Evolutionary conservation across 2,888 invertebrate genomes (phyloP).

Genomic region (Marasmarcha lunaedactyla): DNA sequence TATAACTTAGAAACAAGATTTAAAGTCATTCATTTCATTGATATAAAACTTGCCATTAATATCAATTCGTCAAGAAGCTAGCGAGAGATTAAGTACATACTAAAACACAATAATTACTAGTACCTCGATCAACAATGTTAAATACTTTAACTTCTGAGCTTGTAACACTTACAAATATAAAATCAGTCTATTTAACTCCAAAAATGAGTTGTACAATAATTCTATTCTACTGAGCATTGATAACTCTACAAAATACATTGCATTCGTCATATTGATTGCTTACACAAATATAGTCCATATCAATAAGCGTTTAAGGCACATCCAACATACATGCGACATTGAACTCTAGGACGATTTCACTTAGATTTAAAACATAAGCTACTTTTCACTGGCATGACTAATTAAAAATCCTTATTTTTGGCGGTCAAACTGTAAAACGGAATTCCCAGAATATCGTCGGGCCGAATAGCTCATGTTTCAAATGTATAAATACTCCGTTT

Average conservation of each 20-base stretch:
- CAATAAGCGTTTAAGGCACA: neutral
- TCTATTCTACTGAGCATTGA: conserved; percentile 42
- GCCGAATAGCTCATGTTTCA: too few species aligned
- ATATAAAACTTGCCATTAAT: neutral
- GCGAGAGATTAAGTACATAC: conserved; percentile 17
- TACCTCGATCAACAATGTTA: conserved; percentile 12
- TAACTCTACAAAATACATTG: conserved; percentile 14
- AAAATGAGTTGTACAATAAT: conserved; percentile 36
- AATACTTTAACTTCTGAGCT: conserved; percentile 38
- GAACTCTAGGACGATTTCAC: too few species aligned
- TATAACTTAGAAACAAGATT: conserved; percentile 9
- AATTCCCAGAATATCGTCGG: too few species aligned
- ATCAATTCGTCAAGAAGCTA: conserved; percentile 8
- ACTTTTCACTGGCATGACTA: too few species aligned
- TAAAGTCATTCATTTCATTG: neutral
- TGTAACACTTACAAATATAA: conserved; percentile 54
- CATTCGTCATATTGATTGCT: conserved; percentile 8
- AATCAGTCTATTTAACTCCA: conserved; percentile 63
- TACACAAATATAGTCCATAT: conserved; percentile 1
- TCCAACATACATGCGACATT: neutral
- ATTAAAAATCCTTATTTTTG: too few species aligned
- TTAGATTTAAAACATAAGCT: too few species aligned
- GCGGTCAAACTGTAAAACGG: too few species aligned
- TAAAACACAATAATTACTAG: conserved; percentile 17
- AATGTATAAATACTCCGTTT: too few species aligned